A percentile compares a stretch with the other conserved stretches of the same genome.
phyloP scores from a whole-genome alignment of 2,888 invertebrate species.

The Camponotus fellah region DNA sequence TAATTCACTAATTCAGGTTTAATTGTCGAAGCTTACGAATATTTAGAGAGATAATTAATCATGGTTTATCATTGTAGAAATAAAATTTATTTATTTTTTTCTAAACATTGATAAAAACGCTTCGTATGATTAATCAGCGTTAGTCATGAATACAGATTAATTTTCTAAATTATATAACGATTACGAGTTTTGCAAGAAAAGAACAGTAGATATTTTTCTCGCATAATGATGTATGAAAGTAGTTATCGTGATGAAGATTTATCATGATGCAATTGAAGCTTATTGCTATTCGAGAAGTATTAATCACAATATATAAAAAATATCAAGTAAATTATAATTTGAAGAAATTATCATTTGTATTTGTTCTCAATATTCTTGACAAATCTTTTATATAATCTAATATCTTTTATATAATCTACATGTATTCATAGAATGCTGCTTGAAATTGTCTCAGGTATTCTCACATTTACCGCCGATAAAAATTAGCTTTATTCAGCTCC shows the following conservation, averaged over 20 bases:
- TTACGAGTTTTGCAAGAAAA: neutral
- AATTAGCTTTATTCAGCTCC: conserved; percentile 30
- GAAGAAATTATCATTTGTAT: neutral
- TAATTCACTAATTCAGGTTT: neutral
- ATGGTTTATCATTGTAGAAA: neutral
- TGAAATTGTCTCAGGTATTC: conserved; percentile 40
- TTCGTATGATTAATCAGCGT: neutral
- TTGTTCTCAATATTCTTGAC: neutral
- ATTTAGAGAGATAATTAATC: neutral
- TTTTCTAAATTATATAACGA: neutral
- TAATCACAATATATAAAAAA: neutral
- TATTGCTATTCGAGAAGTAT: conserved; percentile 5
- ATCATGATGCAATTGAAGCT: neutral
- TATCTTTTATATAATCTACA: conserved; percentile 2
- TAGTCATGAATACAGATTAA: neutral
- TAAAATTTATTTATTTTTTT: conserved; percentile 10
- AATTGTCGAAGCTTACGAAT: neutral
- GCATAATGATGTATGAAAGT: neutral
- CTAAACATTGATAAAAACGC: neutral
- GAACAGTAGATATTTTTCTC: neutral
- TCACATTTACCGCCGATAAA: conserved; percentile 27
- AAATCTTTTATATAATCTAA: neutral
- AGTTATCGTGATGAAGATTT: neutral
- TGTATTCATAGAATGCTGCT: conserved; percentile 38
- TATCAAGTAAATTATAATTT: neutral